Evolutionary conservation across 2,797 vertebrate species (phyloP).

Genomic region (Sebastes vulpes): DNA sequence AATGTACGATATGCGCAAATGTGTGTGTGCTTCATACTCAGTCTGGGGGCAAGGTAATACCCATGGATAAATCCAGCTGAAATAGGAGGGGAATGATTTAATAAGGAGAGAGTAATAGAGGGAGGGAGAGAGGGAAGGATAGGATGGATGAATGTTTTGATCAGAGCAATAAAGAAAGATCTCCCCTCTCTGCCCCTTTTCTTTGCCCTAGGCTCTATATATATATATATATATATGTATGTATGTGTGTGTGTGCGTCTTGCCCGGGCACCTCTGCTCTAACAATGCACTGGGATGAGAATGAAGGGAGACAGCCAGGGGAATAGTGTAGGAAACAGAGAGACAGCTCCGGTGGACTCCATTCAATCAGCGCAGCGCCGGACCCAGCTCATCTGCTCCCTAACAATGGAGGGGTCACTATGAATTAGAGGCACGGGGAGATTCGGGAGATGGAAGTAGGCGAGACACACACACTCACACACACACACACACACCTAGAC

Average conservation of each 20-base stretch:
- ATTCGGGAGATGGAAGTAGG: slow-evolving; percentile 69
- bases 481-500: slow-evolving; percentile 23
- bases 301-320: slow-evolving; percentile 81
- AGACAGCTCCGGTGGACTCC: slow-evolving; percentile 74
- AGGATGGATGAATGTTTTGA: slow-evolving; percentile 80
- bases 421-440: slow-evolving; percentile 74
- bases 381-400: slow-evolving; percentile 77
- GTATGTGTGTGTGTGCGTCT: slow-evolving; percentile 23
- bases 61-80: slow-evolving; percentile 63
- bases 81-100: slow-evolving; percentile 75
- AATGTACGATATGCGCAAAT: slow-evolving; percentile 23
- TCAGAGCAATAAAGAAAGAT: slow-evolving; percentile 79
- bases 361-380: slow-evolving; percentile 73
- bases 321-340: slow-evolving; percentile 78
- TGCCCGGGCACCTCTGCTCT: slow-evolving; percentile 57
- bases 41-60: slow-evolving; percentile 59
- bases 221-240: slow-evolving; percentile 9
- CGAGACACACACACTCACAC: slow-evolving; percentile 32
- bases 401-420: slow-evolving; percentile 79
- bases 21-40: slow-evolving; percentile 11
- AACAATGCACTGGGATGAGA: slow-evolving; percentile 73
- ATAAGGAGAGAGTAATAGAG: slow-evolving; percentile 74
- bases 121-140: slow-evolving; percentile 58
- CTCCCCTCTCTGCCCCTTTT: slow-evolving; percentile 56
- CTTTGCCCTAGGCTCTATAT: slow-evolving; percentile 63